Evolutionary conservation across 2,888 invertebrate genomes (phyloP), one percentile per base, ranked within the genome.

Genomic region (Callinectes sapidus): DNA sequence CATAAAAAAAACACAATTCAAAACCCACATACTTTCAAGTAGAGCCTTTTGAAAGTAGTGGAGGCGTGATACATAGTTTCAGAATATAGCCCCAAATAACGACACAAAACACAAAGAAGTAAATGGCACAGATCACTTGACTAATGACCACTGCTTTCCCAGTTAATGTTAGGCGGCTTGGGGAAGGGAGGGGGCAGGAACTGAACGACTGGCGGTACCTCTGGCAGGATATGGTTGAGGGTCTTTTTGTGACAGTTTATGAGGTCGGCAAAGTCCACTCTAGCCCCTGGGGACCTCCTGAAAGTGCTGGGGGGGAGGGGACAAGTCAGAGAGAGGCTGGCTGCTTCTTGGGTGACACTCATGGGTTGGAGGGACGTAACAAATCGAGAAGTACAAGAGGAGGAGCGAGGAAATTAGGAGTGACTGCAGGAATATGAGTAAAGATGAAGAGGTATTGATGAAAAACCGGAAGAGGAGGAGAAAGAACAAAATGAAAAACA

Each of bases 211-310:
- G 86, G 39, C 89, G 87, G 61, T 93, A 93, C 93, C 93, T 93
- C 93, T 48, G 87, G 90, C 89, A 90, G 89, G 91, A 93, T 90
- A 77, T 89, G 71, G 91, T 39, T 93, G 91, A 93, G 91, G 91
- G 93, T 93, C 87, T 93, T 89, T 93, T 93, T 93, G 93, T 90
- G 86, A 91, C 89, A 90, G 89, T 93, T 91, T 81, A 93, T 93
- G 61, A 93, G 90, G 89, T 89, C 93, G 86, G 89, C 93, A 93
- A 91, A 91, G 89, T 93, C 93, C 89, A 89, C 91, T 89, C 89
- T 86, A 92, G 55, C 90, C 90, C 92, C 87, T 91, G 93, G 89
- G 81, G 91, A 48, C 92, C 91, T 91, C 92, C 92, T 93, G 92
- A 93, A 91, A 93, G 91, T 89, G 92, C 91, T 55, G 92, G 92